phyloP scores from a whole-genome alignment of 1,140 invertebrate genomes.

The Euwallacea fornicatus region DNA sequence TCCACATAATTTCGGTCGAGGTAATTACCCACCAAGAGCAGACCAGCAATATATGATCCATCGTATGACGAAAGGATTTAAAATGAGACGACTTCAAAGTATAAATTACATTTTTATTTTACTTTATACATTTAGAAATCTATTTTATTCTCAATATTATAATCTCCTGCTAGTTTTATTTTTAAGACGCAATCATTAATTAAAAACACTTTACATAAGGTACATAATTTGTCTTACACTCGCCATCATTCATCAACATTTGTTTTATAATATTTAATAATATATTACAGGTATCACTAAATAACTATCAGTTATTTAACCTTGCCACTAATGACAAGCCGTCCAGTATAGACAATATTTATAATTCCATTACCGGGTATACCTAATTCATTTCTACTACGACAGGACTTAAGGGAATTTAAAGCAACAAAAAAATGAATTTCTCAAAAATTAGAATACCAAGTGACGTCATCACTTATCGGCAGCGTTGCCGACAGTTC shows the following conservation, averaged over 20 bases:
- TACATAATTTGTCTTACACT: conserved; percentile 49
- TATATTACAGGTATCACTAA: conserved; percentile 48
- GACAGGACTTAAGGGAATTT: not conserved
- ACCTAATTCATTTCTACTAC: conserved; percentile 16
- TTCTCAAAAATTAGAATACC: too few relatives aligned
- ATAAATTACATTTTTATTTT: conserved; percentile 14
- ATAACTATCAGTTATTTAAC: conserved; percentile 21
- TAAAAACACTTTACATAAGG: conserved; percentile 52
- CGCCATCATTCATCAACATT: conserved; percentile 47
- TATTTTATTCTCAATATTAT: conserved; percentile 45
- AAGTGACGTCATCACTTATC: too few relatives aligned
- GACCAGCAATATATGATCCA: too few relatives aligned
- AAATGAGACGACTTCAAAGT: too few relatives aligned
- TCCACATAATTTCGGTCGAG: too few relatives aligned
- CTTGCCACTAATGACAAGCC: conserved; percentile 21
- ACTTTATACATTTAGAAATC: conserved; percentile 49
- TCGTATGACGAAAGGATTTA: too few relatives aligned
- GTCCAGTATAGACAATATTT: conserved; percentile 28
- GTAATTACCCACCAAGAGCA: too few relatives aligned
- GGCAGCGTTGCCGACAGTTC: too few relatives aligned
- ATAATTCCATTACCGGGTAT: conserved; percentile 33
- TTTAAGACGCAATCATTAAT: conserved; percentile 40
- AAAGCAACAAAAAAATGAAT: not conserved
- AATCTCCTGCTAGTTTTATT: conserved; percentile 40
- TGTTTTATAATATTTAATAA: conserved; percentile 42